These are phyloP conservation scores for Lutra lutra DNA, from an alignment of 2,797 vertebrate genomes.

Conservation along the genomic window DNA sequence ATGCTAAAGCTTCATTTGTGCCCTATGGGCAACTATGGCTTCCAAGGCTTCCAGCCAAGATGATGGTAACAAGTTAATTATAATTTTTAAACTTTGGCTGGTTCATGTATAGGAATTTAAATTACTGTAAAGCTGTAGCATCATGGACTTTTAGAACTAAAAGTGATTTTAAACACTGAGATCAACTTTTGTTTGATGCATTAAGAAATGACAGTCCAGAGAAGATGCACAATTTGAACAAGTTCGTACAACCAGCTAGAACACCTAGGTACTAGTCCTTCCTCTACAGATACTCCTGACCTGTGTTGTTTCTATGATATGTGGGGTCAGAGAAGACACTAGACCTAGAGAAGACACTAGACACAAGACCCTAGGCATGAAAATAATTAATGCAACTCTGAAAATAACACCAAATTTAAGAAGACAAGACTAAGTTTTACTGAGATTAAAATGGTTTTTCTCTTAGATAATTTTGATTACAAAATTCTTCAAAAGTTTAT, in stretches of 20 bases:
- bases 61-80: not conserved
- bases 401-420: not conserved
- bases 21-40: not conserved
- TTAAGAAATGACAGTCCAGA: not conserved
- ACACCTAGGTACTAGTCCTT: not conserved
- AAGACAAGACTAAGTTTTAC: not conserved
- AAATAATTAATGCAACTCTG: not conserved
- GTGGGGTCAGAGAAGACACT: not conserved
- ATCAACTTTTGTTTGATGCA: conserved; percentile 41
- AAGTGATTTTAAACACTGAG: conserved; percentile 4
- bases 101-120: not conserved
- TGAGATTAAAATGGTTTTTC: not conserved
- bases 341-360: too few relatives aligned
- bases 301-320: not conserved
- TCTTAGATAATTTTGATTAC: not conserved
- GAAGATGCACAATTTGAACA: not conserved
- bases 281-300: not conserved
- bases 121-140: not conserved
- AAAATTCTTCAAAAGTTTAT: conserved; percentile 25
- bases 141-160: not conserved
- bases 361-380: not conserved
- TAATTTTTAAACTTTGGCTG: not conserved
- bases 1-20: not conserved
- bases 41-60: not conserved
- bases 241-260: not conserved